A percentile compares a stretch with the other conserved stretches of the same genome.
Evolutionary conservation across 1,140 invertebrate genomes (phyloP).

Genomic region (Protaetia brevitarsis): DNA sequence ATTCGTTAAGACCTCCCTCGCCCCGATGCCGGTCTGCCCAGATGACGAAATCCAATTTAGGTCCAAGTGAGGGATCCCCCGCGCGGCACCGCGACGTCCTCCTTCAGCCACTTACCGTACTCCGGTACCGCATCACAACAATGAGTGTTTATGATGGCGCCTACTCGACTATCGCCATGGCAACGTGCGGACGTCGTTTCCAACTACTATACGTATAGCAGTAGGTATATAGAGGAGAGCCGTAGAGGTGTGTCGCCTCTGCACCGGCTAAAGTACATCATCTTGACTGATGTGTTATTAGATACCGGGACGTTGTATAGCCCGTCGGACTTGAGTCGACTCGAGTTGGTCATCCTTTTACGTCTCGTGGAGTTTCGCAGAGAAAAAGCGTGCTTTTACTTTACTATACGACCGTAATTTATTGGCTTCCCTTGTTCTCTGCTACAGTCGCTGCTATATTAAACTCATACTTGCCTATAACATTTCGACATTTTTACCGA

Average conservation of each 20-base stretch:
- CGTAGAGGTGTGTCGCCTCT: constrained; percentile 41
- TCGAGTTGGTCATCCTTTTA: constrained; percentile 8
- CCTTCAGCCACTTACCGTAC: constrained; percentile 44
- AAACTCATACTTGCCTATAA: too few relatives aligned
- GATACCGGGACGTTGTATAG: background rate
- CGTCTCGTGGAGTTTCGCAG: background rate
- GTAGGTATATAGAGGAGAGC: too few relatives aligned
- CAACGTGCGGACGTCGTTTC: constrained; percentile 39
- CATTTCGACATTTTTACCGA: too few relatives aligned
- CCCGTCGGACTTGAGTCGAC: background rate
- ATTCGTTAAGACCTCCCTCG: constrained; percentile 20
- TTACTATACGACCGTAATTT: background rate
- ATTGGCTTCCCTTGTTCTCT: background rate
- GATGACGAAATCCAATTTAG: constrained; percentile 46
- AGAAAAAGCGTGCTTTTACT: constrained; percentile 8
- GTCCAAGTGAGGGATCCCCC: constrained; percentile 32
- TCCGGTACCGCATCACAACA: constrained; percentile 47
- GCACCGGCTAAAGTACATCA: constrained; percentile 10
- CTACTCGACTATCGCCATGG: constrained; percentile 48
- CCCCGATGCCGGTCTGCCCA: constrained; percentile 27
- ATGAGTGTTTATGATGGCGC: constrained; percentile 51
- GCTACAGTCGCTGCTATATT: background rate
- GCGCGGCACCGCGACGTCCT: constrained; percentile 30
- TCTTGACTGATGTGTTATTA: constrained; percentile 24
- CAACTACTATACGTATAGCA: constrained; percentile 33